Evolutionary conservation across 1,140 invertebrate species (phyloP).

Genomic region (Drosophila orena): DNA sequence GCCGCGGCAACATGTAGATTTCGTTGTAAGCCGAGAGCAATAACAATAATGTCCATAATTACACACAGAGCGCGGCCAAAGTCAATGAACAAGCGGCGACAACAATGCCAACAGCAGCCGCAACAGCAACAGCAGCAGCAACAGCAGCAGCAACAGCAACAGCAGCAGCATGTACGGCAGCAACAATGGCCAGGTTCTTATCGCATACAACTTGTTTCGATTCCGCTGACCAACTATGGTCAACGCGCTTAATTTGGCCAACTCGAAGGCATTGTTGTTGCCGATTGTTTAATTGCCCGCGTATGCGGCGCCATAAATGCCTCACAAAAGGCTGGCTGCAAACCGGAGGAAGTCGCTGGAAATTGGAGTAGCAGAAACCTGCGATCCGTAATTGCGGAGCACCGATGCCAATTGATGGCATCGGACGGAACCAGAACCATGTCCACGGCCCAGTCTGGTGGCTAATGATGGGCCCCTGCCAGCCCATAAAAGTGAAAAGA

Average conservation of each 20-base stretch:
- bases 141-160: constrained; percentile 31
- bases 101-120: constrained; percentile 48
- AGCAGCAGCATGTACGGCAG: constrained; percentile 25
- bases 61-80: constrained; percentile 54
- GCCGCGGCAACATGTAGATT: constrained; percentile 53
- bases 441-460: constrained; percentile 41
- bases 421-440: constrained; percentile 38
- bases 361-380: constrained; percentile 10
- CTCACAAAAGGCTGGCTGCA: constrained; percentile 17
- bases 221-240: constrained; percentile 79
- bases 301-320: constrained; percentile 81
- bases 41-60: constrained; percentile 72
- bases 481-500: constrained; percentile 70
- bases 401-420: constrained; percentile 24
- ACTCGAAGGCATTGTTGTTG: constrained; percentile 62
- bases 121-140: constrained; percentile 31
- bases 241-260: constrained; percentile 76
- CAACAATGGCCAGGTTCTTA: constrained; percentile 65
- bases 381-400: constrained; percentile 29
- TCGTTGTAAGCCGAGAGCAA: constrained; percentile 43
- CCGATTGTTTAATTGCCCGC: constrained; percentile 79
- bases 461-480: constrained; percentile 60
- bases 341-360: neutral
- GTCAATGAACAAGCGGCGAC: constrained; percentile 59
- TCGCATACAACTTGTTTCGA: constrained; percentile 80